Base-by-base conservation (phyloP, 2,113 vertebrate genomes). In the Proterorhinus semilunaris region DNA sequence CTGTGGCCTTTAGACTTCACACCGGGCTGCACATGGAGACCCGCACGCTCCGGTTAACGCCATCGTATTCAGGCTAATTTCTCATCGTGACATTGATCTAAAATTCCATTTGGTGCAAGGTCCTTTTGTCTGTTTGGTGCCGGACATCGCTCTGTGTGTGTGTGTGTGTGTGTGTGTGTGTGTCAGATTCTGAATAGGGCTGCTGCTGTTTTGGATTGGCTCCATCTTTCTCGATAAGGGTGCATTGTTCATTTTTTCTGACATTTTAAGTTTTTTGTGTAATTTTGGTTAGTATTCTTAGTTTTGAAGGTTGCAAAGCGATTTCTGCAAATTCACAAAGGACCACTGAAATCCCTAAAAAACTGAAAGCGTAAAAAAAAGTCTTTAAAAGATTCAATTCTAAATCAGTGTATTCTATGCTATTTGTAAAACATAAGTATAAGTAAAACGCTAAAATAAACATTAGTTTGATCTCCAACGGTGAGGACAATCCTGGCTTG, bases 401-500 rank as follows among this genome's bases (percentile, higher is more conserved):
- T 36, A 36, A 36, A 36, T 36, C 27, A 4, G 27, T 5, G 1
- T 36, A 36, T 36, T 36, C 3, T 36, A 36, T 36, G 27, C 27
- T 36, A 3, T 36, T 36, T 36, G 27, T 36, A 36, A 36, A 47
- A 10, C 4, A n/a, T n/a, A n/a, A n/a, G n/a, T n/a, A n/a, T n/a
- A n/a, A n/a, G n/a, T 36, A 36, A 36, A 47, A 10, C 4, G 7
- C 7, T 8, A 47, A 47, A 47, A 47, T 7, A 11, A 51, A 13
- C 49, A 27, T 42, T 12, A 7, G 10, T 74, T 47, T 4, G 55
- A 75, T 57, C 16, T 51, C 57, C 50, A 45, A 49, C 27, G 59
- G 45, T 12, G 10, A 58, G 65, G 74, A 85, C 67, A 82, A 79
- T 68, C 54, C 62, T 17, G 52, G 49, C 9, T 1, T 0, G 46